These are phyloP conservation scores for Urocyon cinereoargenteus DNA, from an alignment of 2,797 vertebrate genomes.

Conservation along the genomic window DNA sequence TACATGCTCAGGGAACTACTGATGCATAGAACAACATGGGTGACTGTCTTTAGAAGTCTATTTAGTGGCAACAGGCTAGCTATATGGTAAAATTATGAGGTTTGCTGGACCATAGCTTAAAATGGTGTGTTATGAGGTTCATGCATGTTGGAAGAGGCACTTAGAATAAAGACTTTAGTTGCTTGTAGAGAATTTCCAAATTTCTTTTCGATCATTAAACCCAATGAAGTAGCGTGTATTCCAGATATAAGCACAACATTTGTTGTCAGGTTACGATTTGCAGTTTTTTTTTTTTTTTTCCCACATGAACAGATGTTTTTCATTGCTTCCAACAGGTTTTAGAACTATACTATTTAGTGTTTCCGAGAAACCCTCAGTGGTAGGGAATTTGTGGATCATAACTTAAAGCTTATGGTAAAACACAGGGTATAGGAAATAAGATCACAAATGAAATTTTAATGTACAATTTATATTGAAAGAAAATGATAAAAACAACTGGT, in stretches of 20 bases:
- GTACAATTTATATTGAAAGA: not conserved
- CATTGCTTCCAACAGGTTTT: not conserved
- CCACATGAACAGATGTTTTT: not conserved
- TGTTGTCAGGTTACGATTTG: not conserved
- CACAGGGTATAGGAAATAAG: not conserved
- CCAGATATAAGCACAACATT: not conserved
- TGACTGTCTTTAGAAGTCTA: not conserved
- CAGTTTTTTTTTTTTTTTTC: not conserved
- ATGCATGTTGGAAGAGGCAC: not conserved
- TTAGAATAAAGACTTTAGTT: not conserved
- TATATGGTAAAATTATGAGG: not conserved
- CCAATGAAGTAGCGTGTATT: not conserved
- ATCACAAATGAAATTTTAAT: not conserved
- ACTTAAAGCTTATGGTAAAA: conserved; percentile 16
- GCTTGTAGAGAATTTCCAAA: not conserved
- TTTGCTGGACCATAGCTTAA: not conserved
- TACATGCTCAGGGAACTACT: not conserved
- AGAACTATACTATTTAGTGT: not conserved
- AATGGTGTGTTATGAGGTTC: not conserved
- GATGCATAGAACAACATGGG: not conserved
- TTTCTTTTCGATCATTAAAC: not conserved
- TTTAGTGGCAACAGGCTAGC: not conserved
- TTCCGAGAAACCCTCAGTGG: not conserved
- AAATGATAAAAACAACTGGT: not conserved
- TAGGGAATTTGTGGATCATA: not conserved